These are phyloP conservation scores for Helicorthomorpha holstii DNA, from an alignment of 1,140 invertebrate species.

Conservation along the genomic window DNA sequence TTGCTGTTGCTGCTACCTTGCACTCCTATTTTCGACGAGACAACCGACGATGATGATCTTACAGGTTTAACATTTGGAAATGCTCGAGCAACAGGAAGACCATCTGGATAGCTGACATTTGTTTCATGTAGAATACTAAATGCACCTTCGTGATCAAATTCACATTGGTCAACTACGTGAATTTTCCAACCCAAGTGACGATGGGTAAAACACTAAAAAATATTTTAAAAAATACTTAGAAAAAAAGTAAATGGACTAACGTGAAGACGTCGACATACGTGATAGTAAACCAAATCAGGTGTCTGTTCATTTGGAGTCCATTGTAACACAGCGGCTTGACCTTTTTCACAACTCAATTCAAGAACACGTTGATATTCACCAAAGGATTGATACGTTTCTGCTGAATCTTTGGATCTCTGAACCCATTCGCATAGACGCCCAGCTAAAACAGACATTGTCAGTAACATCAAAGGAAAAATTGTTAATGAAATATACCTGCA, in stretches of 20 bases:
- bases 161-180: slow-evolving; percentile 63
- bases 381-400: slow-evolving; percentile 66
- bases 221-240: neutral
- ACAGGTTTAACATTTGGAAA: neutral
- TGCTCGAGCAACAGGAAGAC: neutral
- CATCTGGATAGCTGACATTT: neutral
- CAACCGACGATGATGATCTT: neutral
- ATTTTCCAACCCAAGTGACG: slow-evolving; percentile 90
- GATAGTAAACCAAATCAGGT: slow-evolving; percentile 81
- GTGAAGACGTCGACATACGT: slow-evolving; percentile 37
- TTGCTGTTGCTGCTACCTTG: neutral
- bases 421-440: slow-evolving; percentile 75
- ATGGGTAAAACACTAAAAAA: slow-evolving; percentile 76
- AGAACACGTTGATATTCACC: slow-evolving; percentile 73
- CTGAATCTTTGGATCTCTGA: slow-evolving; percentile 32
- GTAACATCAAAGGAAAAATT: neutral
- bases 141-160: slow-evolving; percentile 4
- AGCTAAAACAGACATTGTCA: slow-evolving; percentile 3
- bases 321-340: slow-evolving; percentile 62
- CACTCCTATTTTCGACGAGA: neutral
- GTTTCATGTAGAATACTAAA: neutral
- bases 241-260: neutral
- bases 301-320: slow-evolving; percentile 76
- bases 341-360: slow-evolving; percentile 59
- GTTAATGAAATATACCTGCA: slow-evolving; percentile 10